Evolutionary conservation across 2,797 vertebrate species (phyloP), one percentile per base, ranked within the genome.

Genomic region (Lepilemur septentrionalis): DNA sequence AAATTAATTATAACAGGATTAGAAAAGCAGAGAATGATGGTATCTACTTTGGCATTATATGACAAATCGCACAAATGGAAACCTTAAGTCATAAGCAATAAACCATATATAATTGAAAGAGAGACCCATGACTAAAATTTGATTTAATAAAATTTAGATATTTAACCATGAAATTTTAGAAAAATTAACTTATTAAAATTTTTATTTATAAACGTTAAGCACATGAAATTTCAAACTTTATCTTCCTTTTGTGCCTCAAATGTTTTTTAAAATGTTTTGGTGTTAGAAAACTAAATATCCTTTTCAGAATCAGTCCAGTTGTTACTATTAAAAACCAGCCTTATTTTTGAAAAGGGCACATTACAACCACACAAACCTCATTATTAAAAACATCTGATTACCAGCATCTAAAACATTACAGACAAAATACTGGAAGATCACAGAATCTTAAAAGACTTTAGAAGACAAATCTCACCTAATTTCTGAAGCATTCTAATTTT

Each of bases 401-500:
- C 25, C 52, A 93, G 67, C 25, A 81, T 22, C 38, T 89, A 97
- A 70, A 81, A 89, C 48, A 92, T n/a, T 85, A 41, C 32, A 91
- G 43, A 78, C 59, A 94, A 93, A 85, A 84, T 67, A 65, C 2
- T 78, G 52, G 20, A 57, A 38, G 32, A 35, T 86, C 20, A 67
- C 7, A 89, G 28, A 94, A 69, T n/a, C 22, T 75, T 85, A 78
- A 65, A 30, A 65, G 52, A 95, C 38, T 91, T 88, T 20, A 85
- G 55, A 75, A 86, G 57, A 73, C 23, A 85, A 94, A 81, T 55
- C 50, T 92, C 57, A 86, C 48, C 15, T 17, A 32, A 65, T 86
- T 86, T 72, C n/a, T 90, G 46, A 92, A 89, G 80, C 67, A 92
- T 20, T 65, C 17, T 86, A 46, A 92, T 78, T 95, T 79, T 94